Evolutionary conservation across 2,797 vertebrate genomes (phyloP).

Genomic region (Cyclura pinguis): DNA sequence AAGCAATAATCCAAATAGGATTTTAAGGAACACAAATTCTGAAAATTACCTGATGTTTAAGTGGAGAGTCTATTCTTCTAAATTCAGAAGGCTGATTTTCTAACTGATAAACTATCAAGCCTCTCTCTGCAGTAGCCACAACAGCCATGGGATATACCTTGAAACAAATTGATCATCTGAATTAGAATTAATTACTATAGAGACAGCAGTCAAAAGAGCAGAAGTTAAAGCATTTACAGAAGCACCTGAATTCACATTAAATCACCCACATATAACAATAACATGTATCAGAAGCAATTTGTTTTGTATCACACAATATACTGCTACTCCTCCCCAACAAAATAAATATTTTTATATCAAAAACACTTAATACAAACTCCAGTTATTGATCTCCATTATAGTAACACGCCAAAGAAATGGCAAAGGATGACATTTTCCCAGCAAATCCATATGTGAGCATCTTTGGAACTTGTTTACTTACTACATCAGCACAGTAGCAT

Average conservation of each 20-base stretch:
- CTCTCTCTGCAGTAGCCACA: conserved; percentile 96
- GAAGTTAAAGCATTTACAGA: neutral
- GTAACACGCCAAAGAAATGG: neutral
- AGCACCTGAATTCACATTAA: neutral
- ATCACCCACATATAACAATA: neutral
- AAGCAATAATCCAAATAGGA: neutral
- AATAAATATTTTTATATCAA: neutral
- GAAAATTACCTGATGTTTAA: conserved; percentile 93
- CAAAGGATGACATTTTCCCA: neutral
- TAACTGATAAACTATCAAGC: conserved; percentile 96
- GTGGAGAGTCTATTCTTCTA: conserved; percentile 95
- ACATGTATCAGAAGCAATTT: neutral
- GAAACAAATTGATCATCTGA: neutral
- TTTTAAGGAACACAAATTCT: neutral
- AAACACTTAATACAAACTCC: neutral
- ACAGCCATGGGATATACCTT: conserved; percentile 98
- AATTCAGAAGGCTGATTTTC: conserved; percentile 99
- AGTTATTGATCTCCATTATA: neutral
- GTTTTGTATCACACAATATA: neutral
- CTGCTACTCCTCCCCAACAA: neutral
- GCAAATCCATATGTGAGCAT: neutral
- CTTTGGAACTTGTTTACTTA: conserved; percentile 73
- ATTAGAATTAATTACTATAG: neutral
- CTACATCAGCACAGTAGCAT: conserved; percentile 97
- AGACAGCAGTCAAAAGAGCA: neutral